Percentiles rank a stretch among this genome's conserved stretches.
Conservation (phyloP, 1,140 invertebrate species). For the Cepaea nemoralis region DNA sequence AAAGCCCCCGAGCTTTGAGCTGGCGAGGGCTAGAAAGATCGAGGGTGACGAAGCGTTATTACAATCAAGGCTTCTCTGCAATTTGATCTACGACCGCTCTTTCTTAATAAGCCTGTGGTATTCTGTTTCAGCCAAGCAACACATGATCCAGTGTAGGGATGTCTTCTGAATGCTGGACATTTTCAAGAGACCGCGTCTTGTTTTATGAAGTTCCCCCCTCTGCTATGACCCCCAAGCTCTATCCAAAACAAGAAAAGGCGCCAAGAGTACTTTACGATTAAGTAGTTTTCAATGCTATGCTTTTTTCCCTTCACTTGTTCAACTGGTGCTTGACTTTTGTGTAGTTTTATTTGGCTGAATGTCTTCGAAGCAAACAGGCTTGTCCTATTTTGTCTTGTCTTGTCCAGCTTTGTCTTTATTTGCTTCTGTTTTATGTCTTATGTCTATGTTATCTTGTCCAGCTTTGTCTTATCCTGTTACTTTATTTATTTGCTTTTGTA, state of each 20-base stretch:
- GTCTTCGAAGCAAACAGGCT: too few species aligned
- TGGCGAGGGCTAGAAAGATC: background rate
- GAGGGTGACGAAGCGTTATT: constrained; percentile 2
- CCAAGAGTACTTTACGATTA: background rate
- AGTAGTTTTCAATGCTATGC: background rate
- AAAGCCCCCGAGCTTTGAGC: background rate
- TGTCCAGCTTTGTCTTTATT: too few species aligned
- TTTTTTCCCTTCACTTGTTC: too few species aligned
- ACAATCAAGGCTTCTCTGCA: background rate
- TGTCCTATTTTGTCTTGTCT: too few species aligned
- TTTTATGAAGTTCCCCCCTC: background rate
- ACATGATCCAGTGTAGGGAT: background rate
- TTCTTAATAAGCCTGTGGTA: background rate
- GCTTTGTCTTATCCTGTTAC: too few species aligned
- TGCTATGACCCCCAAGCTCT: background rate
- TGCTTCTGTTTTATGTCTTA: too few species aligned
- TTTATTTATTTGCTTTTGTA: too few species aligned
- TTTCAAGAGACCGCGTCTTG: background rate
- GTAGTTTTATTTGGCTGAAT: too few species aligned
- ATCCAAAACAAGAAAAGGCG: constrained; percentile 6
- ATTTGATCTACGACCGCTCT: constrained; percentile 5
- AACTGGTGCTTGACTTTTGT: too few species aligned
- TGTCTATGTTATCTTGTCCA: too few species aligned
- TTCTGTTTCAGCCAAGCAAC: background rate
- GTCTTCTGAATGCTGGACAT: background rate